phyloP scores from a whole-genome alignment of 2,888 invertebrate species.

The Xanthia togata region DNA sequence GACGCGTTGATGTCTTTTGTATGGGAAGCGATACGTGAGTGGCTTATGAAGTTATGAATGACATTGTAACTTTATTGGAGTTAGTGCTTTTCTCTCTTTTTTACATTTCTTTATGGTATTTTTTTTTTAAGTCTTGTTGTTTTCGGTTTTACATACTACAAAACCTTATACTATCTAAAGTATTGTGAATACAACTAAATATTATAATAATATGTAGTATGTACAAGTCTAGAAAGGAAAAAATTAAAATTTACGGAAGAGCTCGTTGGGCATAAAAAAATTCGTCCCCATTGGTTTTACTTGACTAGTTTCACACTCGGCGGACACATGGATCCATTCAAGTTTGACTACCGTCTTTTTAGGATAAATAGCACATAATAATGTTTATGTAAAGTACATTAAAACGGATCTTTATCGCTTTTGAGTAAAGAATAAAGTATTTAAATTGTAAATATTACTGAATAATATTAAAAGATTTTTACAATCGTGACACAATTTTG shows the following conservation, averaged over 20 bases:
- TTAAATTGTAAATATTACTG: too few relatives aligned
- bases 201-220: too few relatives aligned
- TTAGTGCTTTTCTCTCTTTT: background rate
- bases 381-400: background rate
- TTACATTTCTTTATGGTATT: background rate
- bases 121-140: background rate
- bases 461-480: too few relatives aligned
- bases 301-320: background rate
- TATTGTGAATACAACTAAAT: too few relatives aligned
- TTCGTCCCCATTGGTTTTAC: too few relatives aligned
- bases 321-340: background rate
- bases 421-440: background rate
- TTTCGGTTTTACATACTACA: background rate
- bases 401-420: background rate
- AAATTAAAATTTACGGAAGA: too few relatives aligned
- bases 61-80: background rate
- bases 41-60: too few relatives aligned
- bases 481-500: background rate
- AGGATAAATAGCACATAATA: background rate
- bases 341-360: background rate
- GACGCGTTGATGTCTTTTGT: conserved; percentile 52
- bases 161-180: too few relatives aligned
- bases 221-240: too few relatives aligned
- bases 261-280: too few relatives aligned
- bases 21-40: background rate